A percentile compares a stretch with the other conserved stretches of the same genome.
phyloP scores from a whole-genome alignment of 2,888 invertebrate genomes.

The Augochlorella aurata region DNA sequence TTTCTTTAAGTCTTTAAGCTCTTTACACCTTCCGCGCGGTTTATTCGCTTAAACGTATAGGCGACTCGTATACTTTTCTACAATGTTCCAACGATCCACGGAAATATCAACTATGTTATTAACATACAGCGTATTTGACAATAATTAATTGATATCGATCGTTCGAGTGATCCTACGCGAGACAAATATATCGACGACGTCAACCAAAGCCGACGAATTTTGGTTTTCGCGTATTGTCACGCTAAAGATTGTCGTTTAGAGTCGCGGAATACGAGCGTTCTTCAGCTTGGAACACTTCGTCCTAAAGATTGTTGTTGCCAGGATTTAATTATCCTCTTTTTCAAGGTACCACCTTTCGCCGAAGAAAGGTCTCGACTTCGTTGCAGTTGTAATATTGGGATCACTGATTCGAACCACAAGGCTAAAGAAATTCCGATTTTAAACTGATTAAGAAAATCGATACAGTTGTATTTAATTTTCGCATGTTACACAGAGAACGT shows the following conservation, averaged over 20 bases:
- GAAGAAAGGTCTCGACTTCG: neutral
- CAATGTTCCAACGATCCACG: constrained; percentile 27
- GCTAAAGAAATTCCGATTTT: too few species aligned
- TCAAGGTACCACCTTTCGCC: neutral
- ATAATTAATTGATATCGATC: constrained; percentile 62
- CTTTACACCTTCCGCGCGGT: constrained; percentile 34
- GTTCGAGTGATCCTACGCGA: constrained; percentile 32
- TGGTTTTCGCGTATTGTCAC: neutral
- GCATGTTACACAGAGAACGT: too few species aligned
- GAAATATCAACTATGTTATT: constrained; percentile 46
- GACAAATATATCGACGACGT: constrained; percentile 35
- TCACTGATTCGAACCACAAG: neutral
- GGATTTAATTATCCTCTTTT: neutral
- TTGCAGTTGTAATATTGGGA: constrained; percentile 6
- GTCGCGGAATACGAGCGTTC: constrained; percentile 15
- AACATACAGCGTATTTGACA: constrained; percentile 61
- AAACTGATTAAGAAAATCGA: too few species aligned
- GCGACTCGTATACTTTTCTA: constrained; percentile 41
- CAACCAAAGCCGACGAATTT: neutral
- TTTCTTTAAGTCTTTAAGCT: constrained; percentile 39
- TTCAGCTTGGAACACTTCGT: constrained; percentile 24
- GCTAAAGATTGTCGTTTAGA: neutral
- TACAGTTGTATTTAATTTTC: too few species aligned
- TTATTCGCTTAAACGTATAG: constrained; percentile 37
- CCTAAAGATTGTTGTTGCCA: constrained; percentile 3